Base-by-base conservation (phyloP, 2,888 invertebrate genomes). In the Archaeoteleia sp. region DNA sequence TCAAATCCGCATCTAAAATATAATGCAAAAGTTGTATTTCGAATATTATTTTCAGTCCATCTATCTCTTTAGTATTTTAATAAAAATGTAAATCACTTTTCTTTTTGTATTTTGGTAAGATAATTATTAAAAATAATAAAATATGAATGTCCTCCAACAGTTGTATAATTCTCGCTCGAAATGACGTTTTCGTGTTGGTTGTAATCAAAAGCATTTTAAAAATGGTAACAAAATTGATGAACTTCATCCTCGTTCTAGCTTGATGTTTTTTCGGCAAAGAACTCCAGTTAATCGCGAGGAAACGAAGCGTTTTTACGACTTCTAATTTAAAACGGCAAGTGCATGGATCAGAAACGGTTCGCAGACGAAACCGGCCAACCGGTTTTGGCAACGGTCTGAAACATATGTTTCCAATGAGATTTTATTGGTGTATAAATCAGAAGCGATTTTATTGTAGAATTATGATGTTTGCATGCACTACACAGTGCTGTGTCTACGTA, bases 391-490 rank as follows among this genome's bases (percentile, higher is more conserved):
- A 61, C 74, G 53, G 70, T 48, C 63, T 66, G 72, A 79, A 81
- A 81, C 81, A 77, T 74, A 75, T 79, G 78, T 78, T 82, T 79
- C 78, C 77, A 78, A 82, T 81, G 78, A 76, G 74, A 76, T 78
- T 81, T 82, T 79, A 82, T 78, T 78, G 75, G 73, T 74, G 73
- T 74, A 81, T 82, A 82, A 82, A 82, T 82, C 80, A 80, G 74
- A 67, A 74, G 74, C 72, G 74, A 71, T 77, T 81, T 81, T 79
- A 79, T 78, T 75, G 74, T 71, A 34, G 73, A 77, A 80, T 78
- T 78, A 81, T 77, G 74, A 79, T 78, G 80, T 78, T 79, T 74
- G 77, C 73, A 70, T 74, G 74, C 40, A 32, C 32, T 10, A 17
- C 17, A 10, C 48, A 20, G 20, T 25, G 15, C 35, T 32, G 37